Conservation (phyloP, 2,888 invertebrate genomes). For the Scotopteryx bipunctaria region DNA sequence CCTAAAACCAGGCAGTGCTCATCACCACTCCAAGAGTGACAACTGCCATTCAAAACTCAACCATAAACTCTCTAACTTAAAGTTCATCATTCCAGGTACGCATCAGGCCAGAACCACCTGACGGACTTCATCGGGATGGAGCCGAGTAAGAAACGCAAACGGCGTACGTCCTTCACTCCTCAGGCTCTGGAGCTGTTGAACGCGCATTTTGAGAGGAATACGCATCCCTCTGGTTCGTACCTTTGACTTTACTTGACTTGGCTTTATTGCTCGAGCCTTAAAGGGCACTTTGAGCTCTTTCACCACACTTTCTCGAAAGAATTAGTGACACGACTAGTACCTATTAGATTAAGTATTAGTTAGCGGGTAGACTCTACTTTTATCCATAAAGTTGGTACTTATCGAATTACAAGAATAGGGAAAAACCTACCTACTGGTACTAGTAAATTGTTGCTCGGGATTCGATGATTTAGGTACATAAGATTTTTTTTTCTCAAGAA, state of each 20-base stretch:
- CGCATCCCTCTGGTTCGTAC: constrained; percentile 96
- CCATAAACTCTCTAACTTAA: constrained; percentile 25
- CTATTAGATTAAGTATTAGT: too few species aligned
- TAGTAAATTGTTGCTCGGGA: too few species aligned
- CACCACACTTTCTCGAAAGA: too few species aligned
- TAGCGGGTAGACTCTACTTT: too few species aligned
- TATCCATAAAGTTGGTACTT: too few species aligned
- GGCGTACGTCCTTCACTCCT: constrained; percentile 98
- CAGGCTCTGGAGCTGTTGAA: constrained; percentile 97
- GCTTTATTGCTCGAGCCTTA: background rate
- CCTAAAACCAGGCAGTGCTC: too few species aligned
- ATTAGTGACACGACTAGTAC: too few species aligned
- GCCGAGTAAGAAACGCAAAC: constrained; percentile 97
- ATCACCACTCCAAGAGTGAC: background rate
- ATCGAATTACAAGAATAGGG: too few species aligned
- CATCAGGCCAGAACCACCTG: constrained; percentile 95
- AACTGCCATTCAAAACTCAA: background rate
- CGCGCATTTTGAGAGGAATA: constrained; percentile 97
- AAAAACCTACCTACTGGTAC: too few species aligned
- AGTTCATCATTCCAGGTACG: constrained; percentile 87
- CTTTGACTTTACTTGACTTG: constrained; percentile 13
- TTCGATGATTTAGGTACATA: too few species aligned
- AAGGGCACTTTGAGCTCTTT: too few species aligned
- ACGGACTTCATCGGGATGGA: constrained; percentile 98
- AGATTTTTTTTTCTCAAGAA: too few species aligned